Evolutionary conservation across 2,113 vertebrate species (phyloP).

Genomic region (Nerophis ophidion): DNA sequence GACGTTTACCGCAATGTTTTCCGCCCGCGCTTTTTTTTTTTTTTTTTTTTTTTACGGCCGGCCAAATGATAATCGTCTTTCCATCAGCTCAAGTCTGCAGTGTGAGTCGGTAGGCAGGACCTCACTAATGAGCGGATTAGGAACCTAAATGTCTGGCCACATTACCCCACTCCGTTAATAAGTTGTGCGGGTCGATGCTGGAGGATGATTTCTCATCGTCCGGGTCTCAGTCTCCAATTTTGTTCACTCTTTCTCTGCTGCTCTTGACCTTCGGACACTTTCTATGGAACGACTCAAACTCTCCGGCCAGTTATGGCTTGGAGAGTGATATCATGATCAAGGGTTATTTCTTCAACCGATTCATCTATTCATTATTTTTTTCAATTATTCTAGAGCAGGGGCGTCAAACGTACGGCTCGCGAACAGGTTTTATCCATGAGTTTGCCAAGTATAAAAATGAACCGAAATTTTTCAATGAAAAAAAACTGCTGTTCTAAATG

Average conservation of each 20-base stretch:
- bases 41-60: not conserved
- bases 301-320: no score
- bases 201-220: not conserved
- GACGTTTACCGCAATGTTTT: conserved; percentile 3
- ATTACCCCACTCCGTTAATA: not conserved
- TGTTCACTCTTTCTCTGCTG: not conserved
- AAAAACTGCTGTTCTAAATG: no score
- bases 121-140: conserved; percentile 1
- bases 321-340: no score
- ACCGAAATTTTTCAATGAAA: no score
- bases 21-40: not conserved
- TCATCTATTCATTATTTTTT: no score
- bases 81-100: not conserved
- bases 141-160: not conserved
- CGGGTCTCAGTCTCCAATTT: not conserved
- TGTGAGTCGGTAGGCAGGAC: not conserved
- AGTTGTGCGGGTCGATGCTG: not conserved
- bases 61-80: not conserved
- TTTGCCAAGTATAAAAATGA: no score
- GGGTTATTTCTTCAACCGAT: no score
- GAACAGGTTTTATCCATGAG: no score
- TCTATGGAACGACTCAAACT: no score
- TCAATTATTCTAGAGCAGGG: no score
- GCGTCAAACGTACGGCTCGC: no score
- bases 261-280: not conserved